Evolutionary conservation across 2,888 invertebrate genomes (phyloP), one percentile per base, ranked within the genome.

Genomic region (Glaucopsyche alexis): DNA sequence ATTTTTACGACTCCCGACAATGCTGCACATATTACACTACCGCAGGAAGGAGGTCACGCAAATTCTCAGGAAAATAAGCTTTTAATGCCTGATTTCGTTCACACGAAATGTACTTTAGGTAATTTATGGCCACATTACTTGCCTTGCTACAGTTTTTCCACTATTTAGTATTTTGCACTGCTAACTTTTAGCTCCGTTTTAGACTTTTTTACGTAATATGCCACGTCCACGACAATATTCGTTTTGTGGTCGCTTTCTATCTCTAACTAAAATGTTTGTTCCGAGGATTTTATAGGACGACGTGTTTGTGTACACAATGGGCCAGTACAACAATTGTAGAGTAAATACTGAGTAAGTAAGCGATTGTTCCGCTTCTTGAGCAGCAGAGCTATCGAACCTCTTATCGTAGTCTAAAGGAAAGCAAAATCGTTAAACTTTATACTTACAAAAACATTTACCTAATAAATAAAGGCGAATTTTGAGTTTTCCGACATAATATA

Each of bases 31-130:
- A 47, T 13, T 1, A 19, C 60, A 16, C 29, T 29, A 1, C 2
- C 60, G 16, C 16, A 29, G 60, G 38, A 60, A 60, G 60, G 60
- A 60, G 60, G 29, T 60, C 38, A 38, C 60, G 60, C 60, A 38
- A 60, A 60, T 60, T 60, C 60, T 29, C 60, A 60, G 60, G 60
- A 60, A 60, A 60, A 60, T 60, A 55, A 60, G 29, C 60, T 60
- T 29, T 38, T 38, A 60, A 60, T 47, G 14, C 29, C 29, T 14
- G 38, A 60, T 38, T 60, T 6, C 60, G 38, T 14, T 60, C 29
- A 29, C 29, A 60, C 60, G 29, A 29, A 38, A 60, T 1, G 13
- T 47, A 47, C 47, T 47, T 47, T 47, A 47, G 13, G 11, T 60
- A 29, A 60, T 60, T 60, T 60, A 60, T 14, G 19, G 55, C 16